Evolutionary conservation across 2,113 vertebrate species (phyloP).

Genomic region (Psettodes erumei): DNA sequence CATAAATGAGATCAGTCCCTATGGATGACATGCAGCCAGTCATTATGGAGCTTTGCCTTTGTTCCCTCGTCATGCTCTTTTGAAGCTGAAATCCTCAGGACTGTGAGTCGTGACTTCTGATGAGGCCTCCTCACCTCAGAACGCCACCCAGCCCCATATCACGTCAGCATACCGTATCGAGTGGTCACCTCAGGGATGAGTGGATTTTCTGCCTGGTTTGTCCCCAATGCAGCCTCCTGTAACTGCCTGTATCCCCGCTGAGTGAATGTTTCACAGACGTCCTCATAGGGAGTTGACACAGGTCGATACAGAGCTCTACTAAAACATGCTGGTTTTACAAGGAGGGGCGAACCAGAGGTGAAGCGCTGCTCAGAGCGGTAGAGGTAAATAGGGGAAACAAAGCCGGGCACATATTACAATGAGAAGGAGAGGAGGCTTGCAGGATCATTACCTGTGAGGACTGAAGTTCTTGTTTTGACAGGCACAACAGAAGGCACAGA

Average conservation of each 20-base stretch:
- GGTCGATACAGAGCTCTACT: slow-evolving; percentile 41
- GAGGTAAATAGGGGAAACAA: slow-evolving; percentile 45
- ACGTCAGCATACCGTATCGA: slow-evolving; percentile 63
- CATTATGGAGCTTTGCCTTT: slow-evolving; percentile 64
- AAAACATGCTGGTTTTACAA: slow-evolving; percentile 50
- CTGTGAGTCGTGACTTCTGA: slow-evolving; percentile 46
- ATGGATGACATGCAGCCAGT: slow-evolving; percentile 60
- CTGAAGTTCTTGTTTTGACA: slow-evolving; percentile 74
- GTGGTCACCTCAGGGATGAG: slow-evolving; percentile 70
- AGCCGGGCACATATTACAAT: slow-evolving; percentile 48
- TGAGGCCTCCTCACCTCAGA: slow-evolving; percentile 56
- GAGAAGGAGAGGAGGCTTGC: slow-evolving; percentile 29
- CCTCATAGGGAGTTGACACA: slow-evolving; percentile 54
- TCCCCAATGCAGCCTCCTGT: slow-evolving; percentile 70
- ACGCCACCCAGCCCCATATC: slow-evolving; percentile 47
- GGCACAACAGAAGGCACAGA: slow-evolving; percentile 35
- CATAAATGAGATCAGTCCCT: slow-evolving; percentile 58
- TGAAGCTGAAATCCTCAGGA: slow-evolving; percentile 59
- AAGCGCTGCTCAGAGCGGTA: slow-evolving; percentile 26
- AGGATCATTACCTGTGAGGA: slow-evolving; percentile 54
- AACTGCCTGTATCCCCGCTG: slow-evolving; percentile 53
- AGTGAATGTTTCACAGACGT: slow-evolving; percentile 75
- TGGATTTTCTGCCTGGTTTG: slow-evolving; percentile 82
- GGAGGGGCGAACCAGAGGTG: slow-evolving; percentile 47
- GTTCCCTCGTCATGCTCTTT: slow-evolving; percentile 64